Evolutionary conservation across 2,797 vertebrate genomes (phyloP), one percentile per base, ranked within the genome.

Genomic region (Schizopygopsis malacanthus): DNA sequence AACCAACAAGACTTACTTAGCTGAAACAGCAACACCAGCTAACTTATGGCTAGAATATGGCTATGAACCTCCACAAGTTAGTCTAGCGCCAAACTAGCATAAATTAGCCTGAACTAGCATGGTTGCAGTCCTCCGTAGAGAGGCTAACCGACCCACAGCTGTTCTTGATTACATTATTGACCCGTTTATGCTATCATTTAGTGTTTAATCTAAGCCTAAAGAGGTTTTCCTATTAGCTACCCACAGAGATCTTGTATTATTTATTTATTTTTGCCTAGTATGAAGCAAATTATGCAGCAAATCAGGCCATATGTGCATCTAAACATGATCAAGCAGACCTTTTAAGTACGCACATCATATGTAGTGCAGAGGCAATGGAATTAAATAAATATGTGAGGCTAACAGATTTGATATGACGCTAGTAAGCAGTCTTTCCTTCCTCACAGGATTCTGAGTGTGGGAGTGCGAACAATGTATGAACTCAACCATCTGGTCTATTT

Each of bases 401-500:
- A 37, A 73, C 87, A 90, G 88, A 92, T 91, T 87, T 90, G 79
- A 85, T 83, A 56, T 71, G 90, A 92, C 90, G 89, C 86, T 87
- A 92, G 77, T 45, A 72, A 92, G 90, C 87, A 82, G 3, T 54
- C 89, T 92, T 92, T 92, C 75, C 77, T 59, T 70, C 61, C 75
- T 81, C 52, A 81, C 79, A 81, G 70, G 78, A 85, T 85, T 92
- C 78, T 86, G 15, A 69, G 92, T 90, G 90, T 87, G 88, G 86
- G 89, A 92, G 88, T 73, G 85, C 87, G 81, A 92, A 92, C 92
- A 95, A 90, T 87, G 84, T 88, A 86, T 91, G 91, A 94, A 94
- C 91, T 88, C 86, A 41, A 39, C 77, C 94, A 95, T 95, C 94
- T 96, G 95, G 94, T 90, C 93, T 79, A 88, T 86, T 95, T 95